phyloP scores from a whole-genome alignment of 2,888 invertebrate species.

The Lepidochitona cinerea region DNA sequence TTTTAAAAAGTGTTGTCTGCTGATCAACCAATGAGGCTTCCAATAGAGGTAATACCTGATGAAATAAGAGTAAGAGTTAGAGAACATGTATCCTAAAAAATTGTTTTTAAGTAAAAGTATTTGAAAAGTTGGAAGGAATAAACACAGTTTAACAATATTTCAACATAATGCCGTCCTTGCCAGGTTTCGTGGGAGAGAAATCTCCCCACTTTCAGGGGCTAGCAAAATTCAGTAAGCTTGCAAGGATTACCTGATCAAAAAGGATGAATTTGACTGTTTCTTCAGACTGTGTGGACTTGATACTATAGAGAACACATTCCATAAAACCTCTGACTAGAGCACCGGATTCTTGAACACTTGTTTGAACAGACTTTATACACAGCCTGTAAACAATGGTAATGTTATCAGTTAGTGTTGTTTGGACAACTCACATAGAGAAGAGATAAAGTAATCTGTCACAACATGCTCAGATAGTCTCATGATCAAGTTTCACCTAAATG shows the following conservation, averaged over 20 bases:
- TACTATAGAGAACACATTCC: conserved; percentile 81
- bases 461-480: no score
- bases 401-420: no score
- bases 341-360: conserved; percentile 79
- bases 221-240: no score
- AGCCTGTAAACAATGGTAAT: conserved; percentile 74
- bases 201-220: no score
- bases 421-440: no score
- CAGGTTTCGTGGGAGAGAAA: no score
- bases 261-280: conserved; percentile 32
- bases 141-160: no score
- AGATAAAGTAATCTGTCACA: no score
- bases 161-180: no score
- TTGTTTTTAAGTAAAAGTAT: no score
- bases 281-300: conserved; percentile 48
- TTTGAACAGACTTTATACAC: conserved; percentile 75
- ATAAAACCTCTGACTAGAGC: conserved; percentile 79
- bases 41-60: conserved; percentile 59
- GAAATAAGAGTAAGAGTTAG: not conserved
- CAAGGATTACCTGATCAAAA: conserved; percentile 46
- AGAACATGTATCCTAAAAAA: not conserved
- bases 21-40: conserved; percentile 55
- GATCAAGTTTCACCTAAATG: no score
- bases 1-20: conserved; percentile 43
- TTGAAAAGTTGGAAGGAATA: no score